These are phyloP conservation scores for Oceanites oceanicus DNA, from an alignment of 2,113 vertebrate genomes.

Conservation along the genomic window DNA sequence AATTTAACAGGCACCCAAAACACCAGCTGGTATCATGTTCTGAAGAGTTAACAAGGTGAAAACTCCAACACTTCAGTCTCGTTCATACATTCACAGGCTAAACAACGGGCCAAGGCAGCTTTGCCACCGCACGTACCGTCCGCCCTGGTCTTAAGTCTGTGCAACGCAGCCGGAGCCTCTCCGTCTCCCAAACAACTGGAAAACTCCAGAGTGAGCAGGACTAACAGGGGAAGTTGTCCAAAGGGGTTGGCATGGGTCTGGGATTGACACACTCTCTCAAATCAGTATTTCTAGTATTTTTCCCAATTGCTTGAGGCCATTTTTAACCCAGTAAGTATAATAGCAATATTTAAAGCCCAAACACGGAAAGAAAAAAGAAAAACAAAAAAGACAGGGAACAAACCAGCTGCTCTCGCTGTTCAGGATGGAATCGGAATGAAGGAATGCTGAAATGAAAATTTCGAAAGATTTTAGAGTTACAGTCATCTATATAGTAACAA, in stretches of 20 bases:
- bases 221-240: accelerated
- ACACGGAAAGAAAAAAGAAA: neutral
- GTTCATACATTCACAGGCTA: neutral
- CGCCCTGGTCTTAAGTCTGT: neutral
- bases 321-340: neutral
- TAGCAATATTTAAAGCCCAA: neutral
- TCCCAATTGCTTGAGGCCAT: neutral
- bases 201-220: neutral
- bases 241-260: neutral
- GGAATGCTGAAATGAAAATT: neutral
- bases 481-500: neutral
- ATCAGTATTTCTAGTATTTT: neutral
- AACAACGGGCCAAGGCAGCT: neutral
- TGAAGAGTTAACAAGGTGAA: constrained; percentile 32
- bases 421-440: neutral
- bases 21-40: constrained; percentile 17
- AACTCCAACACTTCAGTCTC: neutral
- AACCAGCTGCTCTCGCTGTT: neutral
- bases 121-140: neutral
- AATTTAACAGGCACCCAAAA: constrained; percentile 57
- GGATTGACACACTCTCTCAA: neutral
- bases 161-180: neutral
- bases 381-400: neutral
- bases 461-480: neutral
- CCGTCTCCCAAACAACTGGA: neutral